phyloP scores from a whole-genome alignment of 2,113 vertebrate genomes.

The Salvator merianae region DNA sequence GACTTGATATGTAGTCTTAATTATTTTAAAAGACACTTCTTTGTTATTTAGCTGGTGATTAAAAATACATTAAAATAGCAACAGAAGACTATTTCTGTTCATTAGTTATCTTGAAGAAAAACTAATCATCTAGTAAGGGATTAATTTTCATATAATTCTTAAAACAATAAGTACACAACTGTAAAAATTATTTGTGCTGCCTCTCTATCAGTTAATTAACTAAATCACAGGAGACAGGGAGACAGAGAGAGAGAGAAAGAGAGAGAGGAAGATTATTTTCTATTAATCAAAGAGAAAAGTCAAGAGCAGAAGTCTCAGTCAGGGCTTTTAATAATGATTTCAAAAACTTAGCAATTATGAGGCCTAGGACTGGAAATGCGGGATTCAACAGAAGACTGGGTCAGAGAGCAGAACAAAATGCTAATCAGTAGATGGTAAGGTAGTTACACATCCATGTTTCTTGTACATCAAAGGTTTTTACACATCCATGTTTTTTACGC shows the following conservation, averaged over 20 bases:
- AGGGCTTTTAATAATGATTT: constrained; percentile 61
- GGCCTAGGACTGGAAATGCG: constrained; percentile 49
- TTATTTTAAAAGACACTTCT: constrained; percentile 86
- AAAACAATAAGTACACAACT: constrained; percentile 80
- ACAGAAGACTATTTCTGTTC: constrained; percentile 79
- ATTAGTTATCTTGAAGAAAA: constrained; percentile 75
- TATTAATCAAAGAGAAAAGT: constrained; percentile 76
- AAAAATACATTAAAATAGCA: constrained; percentile 85
- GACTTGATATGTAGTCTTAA: constrained; percentile 84
- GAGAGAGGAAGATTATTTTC: constrained; percentile 72
- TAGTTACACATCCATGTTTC: neutral
- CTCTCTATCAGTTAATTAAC: constrained; percentile 79
- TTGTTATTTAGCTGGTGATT: constrained; percentile 85
- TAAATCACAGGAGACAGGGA: constrained; percentile 71
- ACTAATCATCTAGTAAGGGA: constrained; percentile 80
- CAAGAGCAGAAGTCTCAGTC: constrained; percentile 62
- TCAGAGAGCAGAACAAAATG: constrained; percentile 21
- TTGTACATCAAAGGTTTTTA: no score
- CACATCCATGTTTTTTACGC: no score
- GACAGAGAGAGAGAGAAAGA: constrained; percentile 48
- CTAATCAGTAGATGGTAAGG: neutral
- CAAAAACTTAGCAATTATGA: constrained; percentile 40
- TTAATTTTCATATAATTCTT: constrained; percentile 83
- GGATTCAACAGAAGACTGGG: constrained; percentile 18
- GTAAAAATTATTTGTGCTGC: constrained; percentile 78